Conservation (phyloP, 1,140 invertebrate genomes). For the Galendromus occidentalis region DNA sequence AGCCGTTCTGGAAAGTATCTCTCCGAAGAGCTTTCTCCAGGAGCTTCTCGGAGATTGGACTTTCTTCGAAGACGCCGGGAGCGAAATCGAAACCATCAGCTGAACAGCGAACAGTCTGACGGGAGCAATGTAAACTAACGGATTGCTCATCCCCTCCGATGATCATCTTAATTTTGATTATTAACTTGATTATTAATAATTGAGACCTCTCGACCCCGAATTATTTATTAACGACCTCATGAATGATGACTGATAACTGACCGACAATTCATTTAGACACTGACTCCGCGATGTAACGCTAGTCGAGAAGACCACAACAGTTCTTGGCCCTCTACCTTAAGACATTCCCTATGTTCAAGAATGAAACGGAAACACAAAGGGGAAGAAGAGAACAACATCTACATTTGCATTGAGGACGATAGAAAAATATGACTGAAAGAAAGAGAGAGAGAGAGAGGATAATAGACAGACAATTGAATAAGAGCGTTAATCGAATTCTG, state of each 20-base stretch:
- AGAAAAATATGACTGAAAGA: neutral
- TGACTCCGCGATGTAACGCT: neutral
- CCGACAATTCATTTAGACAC: neutral
- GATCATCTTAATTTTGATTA: slow-evolving; percentile 5
- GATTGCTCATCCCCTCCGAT: neutral
- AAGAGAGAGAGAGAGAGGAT: neutral
- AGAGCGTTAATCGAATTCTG: neutral
- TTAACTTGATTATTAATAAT: neutral
- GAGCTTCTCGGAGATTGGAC: neutral
- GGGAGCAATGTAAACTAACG: neutral
- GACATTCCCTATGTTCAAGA: neutral
- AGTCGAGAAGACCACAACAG: neutral
- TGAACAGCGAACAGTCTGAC: neutral
- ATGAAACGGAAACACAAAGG: neutral
- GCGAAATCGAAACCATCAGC: neutral
- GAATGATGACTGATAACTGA: neutral
- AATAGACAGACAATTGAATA: neutral
- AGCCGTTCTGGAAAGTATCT: neutral
- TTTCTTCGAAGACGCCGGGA: neutral
- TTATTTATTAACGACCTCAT: neutral
- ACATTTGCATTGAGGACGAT: neutral
- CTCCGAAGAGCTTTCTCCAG: neutral
- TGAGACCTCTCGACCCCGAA: neutral
- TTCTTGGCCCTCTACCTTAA: neutral
- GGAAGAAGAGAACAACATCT: neutral